phyloP scores from a whole-genome alignment of 2,888 invertebrate species.

The Toxonevra muliebris region DNA sequence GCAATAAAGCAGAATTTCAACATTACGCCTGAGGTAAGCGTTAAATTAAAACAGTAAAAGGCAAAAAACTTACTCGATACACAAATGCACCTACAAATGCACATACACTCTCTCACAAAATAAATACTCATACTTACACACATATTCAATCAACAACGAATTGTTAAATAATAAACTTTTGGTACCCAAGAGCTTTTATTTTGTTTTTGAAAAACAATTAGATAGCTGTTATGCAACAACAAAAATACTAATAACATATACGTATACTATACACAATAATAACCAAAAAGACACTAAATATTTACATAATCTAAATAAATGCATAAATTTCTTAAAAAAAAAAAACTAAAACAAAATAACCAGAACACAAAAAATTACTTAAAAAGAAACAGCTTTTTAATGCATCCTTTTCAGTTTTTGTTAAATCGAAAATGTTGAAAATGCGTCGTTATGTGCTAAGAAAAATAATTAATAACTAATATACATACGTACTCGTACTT shows the following conservation, averaged over 20 bases:
- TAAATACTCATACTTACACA: no score
- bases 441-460: slow-evolving; percentile 38
- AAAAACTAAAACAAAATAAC: slow-evolving; percentile 19
- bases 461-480: slow-evolving; percentile 15
- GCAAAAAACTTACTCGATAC: no score
- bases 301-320: not conserved
- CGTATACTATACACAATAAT: slow-evolving; percentile 1
- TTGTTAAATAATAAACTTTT: no score
- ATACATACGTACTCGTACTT: not conserved
- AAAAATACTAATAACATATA: not conserved
- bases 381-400: slow-evolving; percentile 35
- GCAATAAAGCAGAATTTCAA: no score
- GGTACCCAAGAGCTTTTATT: no score
- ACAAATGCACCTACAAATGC: no score
- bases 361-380: slow-evolving; percentile 16
- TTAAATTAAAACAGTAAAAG: no score
- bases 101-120: no score
- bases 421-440: slow-evolving; percentile 29
- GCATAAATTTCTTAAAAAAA: slow-evolving; percentile 1
- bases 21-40: no score
- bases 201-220: no score
- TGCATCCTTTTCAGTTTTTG: slow-evolving; percentile 40
- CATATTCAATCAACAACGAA: no score
- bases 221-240: no score
- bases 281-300: not conserved